Base-by-base conservation (phyloP, 2,888 invertebrate genomes). In the Chaetoderma sp. region DNA sequence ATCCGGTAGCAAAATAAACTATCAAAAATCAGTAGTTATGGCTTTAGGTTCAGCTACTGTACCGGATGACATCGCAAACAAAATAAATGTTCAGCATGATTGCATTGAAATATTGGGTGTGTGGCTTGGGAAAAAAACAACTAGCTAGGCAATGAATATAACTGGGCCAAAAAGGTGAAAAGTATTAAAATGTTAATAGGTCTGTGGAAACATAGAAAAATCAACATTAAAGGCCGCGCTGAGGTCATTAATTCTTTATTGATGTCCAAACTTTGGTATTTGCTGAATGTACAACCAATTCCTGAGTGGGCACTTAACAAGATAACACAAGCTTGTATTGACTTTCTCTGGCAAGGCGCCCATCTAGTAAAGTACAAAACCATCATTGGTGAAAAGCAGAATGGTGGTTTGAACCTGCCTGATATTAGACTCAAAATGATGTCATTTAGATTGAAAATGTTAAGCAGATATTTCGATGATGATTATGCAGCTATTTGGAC, bases 1-100 rank as follows among this genome's bases (percentile, higher is more conserved):
- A 16, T 68, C 68, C 1, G 67, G 65, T 42, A 60, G 69, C 5
- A 72, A 66, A 62, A 28, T 65, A 1, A 68, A 70, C 60, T 55
- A 16, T 32, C 30, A 52, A 52, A 52, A 52, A 32, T 52, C 52
- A 13, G 52, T 32, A 4, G n/a, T 52, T 52, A 32, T 18, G 16
- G 21, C 23, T 21, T 49, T 13, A 25, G 21, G 49, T n/a, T n/a
- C n/a, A n/a, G n/a, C n/a, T n/a, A n/a, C n/a, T 49, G 16, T 6
- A 18, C n/a, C 4, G 13, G 25, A n/a, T 21, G 21, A 49, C 21
- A 49, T 49, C 23, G 21, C 21, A 21, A n/a, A 49, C 10, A n/a
- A n/a, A n/a, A 49, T 49, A 3, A 2, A 21, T 49, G 49, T 49
- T 49, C 13, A 16, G 16, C 13, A 49, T 13, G 25, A 49, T 21